phyloP scores from a whole-genome alignment of 2,888 invertebrate genomes.

The Caenorhabditis angaria region DNA sequence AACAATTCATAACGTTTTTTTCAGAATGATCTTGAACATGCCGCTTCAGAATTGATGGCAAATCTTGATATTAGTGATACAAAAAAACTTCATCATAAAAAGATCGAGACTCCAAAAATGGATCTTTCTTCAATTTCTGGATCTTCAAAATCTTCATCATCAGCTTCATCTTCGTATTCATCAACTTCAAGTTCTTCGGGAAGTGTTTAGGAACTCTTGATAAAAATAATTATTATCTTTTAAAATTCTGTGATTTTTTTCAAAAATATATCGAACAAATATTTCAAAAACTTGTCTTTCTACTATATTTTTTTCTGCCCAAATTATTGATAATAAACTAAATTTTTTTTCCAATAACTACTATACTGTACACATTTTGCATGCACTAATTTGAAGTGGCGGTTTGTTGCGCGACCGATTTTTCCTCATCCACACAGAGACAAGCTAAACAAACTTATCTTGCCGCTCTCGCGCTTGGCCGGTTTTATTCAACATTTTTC shows the following conservation, averaged over 20 bases:
- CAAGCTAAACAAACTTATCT: too few relatives aligned
- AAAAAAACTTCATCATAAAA: conserved; percentile 17
- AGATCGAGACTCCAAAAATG: conserved; percentile 23
- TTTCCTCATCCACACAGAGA: too few relatives aligned
- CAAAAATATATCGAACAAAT: not conserved
- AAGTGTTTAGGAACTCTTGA: conserved; percentile 12
- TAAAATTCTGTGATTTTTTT: not conserved
- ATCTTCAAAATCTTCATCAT: conserved; percentile 5
- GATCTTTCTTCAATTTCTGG: conserved; percentile 7
- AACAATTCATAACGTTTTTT: not conserved
- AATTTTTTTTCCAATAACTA: too few relatives aligned
- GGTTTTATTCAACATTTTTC: not conserved
- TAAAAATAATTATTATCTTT: not conserved
- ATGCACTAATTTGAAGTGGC: too few relatives aligned
- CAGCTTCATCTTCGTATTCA: not conserved
- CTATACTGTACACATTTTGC: too few relatives aligned
- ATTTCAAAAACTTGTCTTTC: conserved; percentile 10
- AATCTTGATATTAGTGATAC: conserved; percentile 12
- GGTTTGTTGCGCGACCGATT: too few relatives aligned
- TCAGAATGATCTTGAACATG: conserved; percentile 36
- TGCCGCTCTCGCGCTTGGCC: too few relatives aligned
- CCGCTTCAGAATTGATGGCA: conserved; percentile 17
- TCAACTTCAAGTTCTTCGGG: conserved; percentile 17
- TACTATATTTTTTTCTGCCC: not conserved
- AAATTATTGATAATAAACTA: too few relatives aligned